phyloP scores from a whole-genome alignment of 2,113 vertebrate species.

The Sturnus vulgaris region DNA sequence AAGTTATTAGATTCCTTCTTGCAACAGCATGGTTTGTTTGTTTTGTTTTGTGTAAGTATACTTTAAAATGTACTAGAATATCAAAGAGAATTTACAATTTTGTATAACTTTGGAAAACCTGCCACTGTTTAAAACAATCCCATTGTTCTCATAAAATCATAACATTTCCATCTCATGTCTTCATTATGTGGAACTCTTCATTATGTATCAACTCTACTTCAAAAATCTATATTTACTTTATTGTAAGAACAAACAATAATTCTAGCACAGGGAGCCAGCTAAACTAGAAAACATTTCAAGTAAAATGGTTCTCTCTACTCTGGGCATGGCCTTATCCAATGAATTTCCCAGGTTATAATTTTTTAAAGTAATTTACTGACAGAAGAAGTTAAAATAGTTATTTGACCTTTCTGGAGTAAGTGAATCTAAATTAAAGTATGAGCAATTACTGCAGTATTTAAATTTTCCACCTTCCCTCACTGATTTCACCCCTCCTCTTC shows the following conservation, averaged over 20 bases:
- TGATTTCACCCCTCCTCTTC: not conserved
- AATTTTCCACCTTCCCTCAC: not conserved
- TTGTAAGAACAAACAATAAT: not conserved
- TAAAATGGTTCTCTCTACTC: not conserved
- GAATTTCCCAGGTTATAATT: not conserved
- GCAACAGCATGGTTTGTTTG: not conserved
- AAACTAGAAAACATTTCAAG: not conserved
- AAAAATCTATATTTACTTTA: not conserved
- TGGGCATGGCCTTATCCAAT: not conserved
- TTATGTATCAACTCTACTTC: not conserved
- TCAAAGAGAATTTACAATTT: not conserved
- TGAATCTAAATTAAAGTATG: not conserved
- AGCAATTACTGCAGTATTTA: not conserved
- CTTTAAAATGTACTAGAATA: not conserved
- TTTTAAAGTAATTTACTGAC: not conserved
- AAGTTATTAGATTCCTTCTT: not conserved
- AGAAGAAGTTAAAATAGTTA: not conserved
- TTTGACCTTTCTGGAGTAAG: not conserved
- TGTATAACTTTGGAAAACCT: not conserved
- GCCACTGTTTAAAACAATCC: not conserved
- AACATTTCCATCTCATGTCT: not conserved
- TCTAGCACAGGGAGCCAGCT: not conserved
- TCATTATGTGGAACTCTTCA: not conserved
- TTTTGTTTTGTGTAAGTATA: not conserved
- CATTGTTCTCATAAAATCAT: not conserved